phyloP scores from a whole-genome alignment of 2,888 invertebrate species.

The Cistogaster globosa region DNA sequence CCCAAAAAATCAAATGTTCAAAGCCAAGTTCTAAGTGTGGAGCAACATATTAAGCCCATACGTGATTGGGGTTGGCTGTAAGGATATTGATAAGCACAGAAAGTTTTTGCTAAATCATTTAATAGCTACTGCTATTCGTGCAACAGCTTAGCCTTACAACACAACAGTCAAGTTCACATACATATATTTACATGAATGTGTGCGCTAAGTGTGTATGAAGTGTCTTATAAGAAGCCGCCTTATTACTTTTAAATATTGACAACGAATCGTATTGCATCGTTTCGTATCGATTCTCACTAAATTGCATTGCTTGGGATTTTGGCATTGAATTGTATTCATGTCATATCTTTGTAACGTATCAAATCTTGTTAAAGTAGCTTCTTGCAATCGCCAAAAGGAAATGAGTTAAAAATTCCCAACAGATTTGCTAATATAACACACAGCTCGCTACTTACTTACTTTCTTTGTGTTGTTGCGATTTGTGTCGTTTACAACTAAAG shows the following conservation, averaged over 20 bases:
- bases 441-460: conserved; percentile 31
- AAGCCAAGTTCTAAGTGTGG: conserved; percentile 37
- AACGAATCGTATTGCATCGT: conserved; percentile 51
- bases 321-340: conserved; percentile 13
- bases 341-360: conserved; percentile 56
- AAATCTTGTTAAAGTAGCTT: conserved; percentile 58
- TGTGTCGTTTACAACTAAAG: neutral
- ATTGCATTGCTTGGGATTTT: conserved; percentile 19
- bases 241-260: conserved; percentile 64
- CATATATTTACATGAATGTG: neutral
- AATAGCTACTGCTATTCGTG: conserved; percentile 38
- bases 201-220: neutral
- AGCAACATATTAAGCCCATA: conserved; percentile 58
- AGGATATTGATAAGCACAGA: conserved; percentile 66
- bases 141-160: conserved; percentile 34
- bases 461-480: neutral
- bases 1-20: conserved; percentile 26
- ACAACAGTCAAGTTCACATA: conserved; percentile 13
- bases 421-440: conserved; percentile 58
- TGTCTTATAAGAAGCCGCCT: conserved; percentile 52
- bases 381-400: conserved; percentile 59
- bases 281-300: conserved; percentile 35
- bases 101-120: conserved; percentile 16
- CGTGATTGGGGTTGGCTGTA: conserved; percentile 70
- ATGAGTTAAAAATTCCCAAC: conserved; percentile 70